Evolutionary conservation across 2,888 invertebrate genomes (phyloP), one percentile per base, ranked within the genome.

Genomic region (Acronicta leporina): DNA sequence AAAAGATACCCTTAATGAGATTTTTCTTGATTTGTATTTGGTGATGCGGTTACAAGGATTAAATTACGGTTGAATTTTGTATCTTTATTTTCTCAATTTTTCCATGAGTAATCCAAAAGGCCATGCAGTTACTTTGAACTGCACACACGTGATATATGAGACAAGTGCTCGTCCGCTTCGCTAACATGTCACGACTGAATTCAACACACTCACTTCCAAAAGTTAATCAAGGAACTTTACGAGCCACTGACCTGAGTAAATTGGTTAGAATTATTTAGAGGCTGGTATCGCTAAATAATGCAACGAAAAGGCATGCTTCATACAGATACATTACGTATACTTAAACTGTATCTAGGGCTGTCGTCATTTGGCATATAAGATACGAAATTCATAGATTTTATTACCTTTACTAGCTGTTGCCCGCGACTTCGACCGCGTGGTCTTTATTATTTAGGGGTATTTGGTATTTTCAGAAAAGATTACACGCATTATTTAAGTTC

Each of bases 221-320:
- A 87, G 87, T 88, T 87, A 87, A 89, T 90, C 86, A 87, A 84
- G 80, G 79, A 87, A 86, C 74, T 90, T 89, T 86, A 85, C 82
- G 84, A 82, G 79, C 70, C 80, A 43, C 60, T 75, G 75, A 68
- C 73, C 73, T 71, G 69, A 75, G 76, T 79, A 76, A 86, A 88
- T 83, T 86, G 84, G 81, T 85, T 78, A 82, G 84, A 87, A 86
- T 88, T 87, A 89, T 89, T 89, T 86, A 87, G 77, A 79, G 75
- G 79, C 76, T 43, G 76, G 74, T 72, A 76, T 79, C 78, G 73
- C 75, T 78, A 30, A 82, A 81, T 75, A 69, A 73, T 82, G 63
- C 54, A 46, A 52, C 47, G 49, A 41, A 58, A 79, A 71, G 70
- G 47, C 33, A 44, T 52, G 42, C 42, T 46, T 60, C 30, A 46